Conservation (phyloP, 2,797 vertebrate genomes). For the Micromesistius poutassou region DNA sequence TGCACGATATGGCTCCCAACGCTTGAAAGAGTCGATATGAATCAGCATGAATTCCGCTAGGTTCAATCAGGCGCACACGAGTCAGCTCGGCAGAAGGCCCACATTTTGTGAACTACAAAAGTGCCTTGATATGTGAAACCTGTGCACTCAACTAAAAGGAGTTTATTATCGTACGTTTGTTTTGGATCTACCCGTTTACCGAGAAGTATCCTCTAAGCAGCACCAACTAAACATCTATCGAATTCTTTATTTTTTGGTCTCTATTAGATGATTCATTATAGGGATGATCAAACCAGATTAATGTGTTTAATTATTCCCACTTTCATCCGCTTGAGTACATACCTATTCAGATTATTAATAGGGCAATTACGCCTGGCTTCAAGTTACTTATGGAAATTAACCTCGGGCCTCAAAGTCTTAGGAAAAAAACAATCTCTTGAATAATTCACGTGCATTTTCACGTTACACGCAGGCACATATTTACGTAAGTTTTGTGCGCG, state of each 20-base stretch:
- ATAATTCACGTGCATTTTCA: slow-evolving; percentile 71
- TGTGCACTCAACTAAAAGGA: not conserved
- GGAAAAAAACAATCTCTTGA: slow-evolving; percentile 52
- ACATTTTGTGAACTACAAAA: not conserved
- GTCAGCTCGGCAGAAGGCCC: not conserved
- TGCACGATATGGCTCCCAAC: not conserved
- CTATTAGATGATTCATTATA: slow-evolving; percentile 59
- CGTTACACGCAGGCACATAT: slow-evolving; percentile 70
- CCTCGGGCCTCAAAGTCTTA: slow-evolving; percentile 51
- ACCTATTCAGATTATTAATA: slow-evolving; percentile 72
- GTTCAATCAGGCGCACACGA: not conserved
- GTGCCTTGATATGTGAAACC: not conserved
- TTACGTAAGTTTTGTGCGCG: slow-evolving; percentile 53
- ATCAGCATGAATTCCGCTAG: not conserved
- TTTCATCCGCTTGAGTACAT: slow-evolving; percentile 50
- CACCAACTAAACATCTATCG: slow-evolving; percentile 31
- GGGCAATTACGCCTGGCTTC: slow-evolving; percentile 62
- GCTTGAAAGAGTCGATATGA: too few species aligned
- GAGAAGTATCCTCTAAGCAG: slow-evolving; percentile 13
- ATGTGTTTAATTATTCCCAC: slow-evolving; percentile 63
- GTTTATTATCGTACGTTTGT: not conserved
- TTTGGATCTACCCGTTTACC: not conserved
- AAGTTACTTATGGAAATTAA: slow-evolving; percentile 68
- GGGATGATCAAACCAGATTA: slow-evolving; percentile 62
- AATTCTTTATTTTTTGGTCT: slow-evolving; percentile 57